phyloP scores from a whole-genome alignment of 92 coral and sea anemone species.

The Phymanthus crucifer region DNA sequence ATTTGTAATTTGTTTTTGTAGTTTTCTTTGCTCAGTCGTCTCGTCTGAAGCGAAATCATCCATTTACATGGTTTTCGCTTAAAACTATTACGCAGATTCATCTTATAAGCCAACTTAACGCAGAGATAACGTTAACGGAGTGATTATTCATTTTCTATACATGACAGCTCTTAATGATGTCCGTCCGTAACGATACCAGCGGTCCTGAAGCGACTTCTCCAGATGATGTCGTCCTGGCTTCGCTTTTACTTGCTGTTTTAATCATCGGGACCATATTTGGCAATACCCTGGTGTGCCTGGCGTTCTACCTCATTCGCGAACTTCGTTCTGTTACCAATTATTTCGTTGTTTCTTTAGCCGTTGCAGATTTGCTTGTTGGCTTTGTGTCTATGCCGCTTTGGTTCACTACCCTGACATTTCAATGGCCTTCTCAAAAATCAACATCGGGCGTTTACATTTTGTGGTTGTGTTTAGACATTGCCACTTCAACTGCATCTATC shows the following conservation, averaged over 20 bases:
- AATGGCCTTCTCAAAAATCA: slow-evolving; percentile 41
- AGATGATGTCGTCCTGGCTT: slow-evolving; percentile 55
- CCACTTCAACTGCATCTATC: slow-evolving; percentile 77
- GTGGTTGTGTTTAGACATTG: slow-evolving; percentile 81
- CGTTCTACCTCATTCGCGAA: slow-evolving; percentile 68
- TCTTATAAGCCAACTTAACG: background rate
- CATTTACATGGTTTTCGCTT: background rate
- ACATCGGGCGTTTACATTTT: slow-evolving; percentile 46
- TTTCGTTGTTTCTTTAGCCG: slow-evolving; percentile 74
- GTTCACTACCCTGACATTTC: slow-evolving; percentile 50
- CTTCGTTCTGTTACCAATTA: slow-evolving; percentile 81
- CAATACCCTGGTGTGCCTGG: slow-evolving; percentile 74
- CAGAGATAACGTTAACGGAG: background rate
- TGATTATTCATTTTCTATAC: background rate
- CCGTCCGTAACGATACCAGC: slow-evolving; percentile 8
- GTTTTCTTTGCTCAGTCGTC: background rate
- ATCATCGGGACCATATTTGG: slow-evolving; percentile 77
- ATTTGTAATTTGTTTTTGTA: background rate
- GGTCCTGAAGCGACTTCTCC: slow-evolving; percentile 9
- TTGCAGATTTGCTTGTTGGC: slow-evolving; percentile 82
- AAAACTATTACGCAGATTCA: background rate
- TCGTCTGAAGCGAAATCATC: too few relatives aligned
- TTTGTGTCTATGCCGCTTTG: slow-evolving; percentile 84
- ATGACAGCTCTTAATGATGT: slow-evolving; percentile 6
- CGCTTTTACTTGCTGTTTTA: slow-evolving; percentile 61